Evolutionary conservation across 1,140 invertebrate genomes (phyloP).

Genomic region (Drosophila sulfurigaster): DNA sequence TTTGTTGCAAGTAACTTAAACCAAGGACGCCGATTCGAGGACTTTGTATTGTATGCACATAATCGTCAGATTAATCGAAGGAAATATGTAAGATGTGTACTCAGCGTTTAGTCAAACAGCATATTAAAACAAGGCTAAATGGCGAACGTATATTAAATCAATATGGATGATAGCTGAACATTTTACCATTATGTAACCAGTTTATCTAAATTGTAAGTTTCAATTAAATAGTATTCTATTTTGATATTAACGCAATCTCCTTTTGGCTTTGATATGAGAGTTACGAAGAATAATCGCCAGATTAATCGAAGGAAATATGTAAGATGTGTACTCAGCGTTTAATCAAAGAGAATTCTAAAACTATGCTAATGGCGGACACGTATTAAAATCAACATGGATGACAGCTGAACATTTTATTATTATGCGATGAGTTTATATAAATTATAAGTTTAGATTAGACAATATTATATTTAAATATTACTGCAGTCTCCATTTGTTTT

Average conservation of each 20-base stretch:
- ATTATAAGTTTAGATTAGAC: too few relatives aligned
- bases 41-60: background rate
- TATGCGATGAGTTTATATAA: too few relatives aligned
- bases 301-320: background rate
- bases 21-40: background rate
- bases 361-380: background rate
- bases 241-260: too few relatives aligned
- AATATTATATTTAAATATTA: too few relatives aligned
- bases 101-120: background rate
- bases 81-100: background rate
- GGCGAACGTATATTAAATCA: background rate
- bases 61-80: background rate
- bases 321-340: background rate
- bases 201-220: too few relatives aligned
- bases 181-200: too few relatives aligned
- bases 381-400: background rate
- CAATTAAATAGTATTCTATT: too few relatives aligned
- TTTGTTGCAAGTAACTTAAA: slow-evolving; percentile 5
- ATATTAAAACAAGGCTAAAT: background rate
- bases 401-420: too few relatives aligned
- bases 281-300: background rate
- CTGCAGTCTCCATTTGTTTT: too few relatives aligned
- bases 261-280: too few relatives aligned
- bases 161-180: too few relatives aligned
- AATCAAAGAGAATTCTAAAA: background rate